A percentile compares a stretch with the other conserved stretches of the same genome.
phyloP scores from a whole-genome alignment of 2,797 vertebrate species.

The Synanceia verrucosa region DNA sequence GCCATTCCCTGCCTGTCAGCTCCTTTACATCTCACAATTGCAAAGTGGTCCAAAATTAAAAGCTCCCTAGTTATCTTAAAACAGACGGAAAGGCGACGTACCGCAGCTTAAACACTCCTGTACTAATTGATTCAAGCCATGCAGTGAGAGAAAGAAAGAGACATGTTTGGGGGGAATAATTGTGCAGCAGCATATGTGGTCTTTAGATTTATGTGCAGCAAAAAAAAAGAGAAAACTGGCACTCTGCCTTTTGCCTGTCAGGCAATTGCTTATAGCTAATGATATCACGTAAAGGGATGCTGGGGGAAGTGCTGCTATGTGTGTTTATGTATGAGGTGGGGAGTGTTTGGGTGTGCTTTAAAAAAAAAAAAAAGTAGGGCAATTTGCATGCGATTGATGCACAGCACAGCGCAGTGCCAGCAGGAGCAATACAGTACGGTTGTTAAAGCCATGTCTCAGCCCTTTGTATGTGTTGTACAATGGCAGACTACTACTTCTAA shows the following conservation, averaged over 20 bases:
- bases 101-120: conserved; percentile 42
- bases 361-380: conserved; percentile 24
- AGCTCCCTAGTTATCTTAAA: conserved; percentile 67
- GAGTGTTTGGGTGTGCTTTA: conserved; percentile 40
- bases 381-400: conserved; percentile 75
- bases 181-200: conserved; percentile 73
- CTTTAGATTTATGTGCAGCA: conserved; percentile 70
- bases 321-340: conserved; percentile 46
- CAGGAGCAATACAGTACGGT: conserved; percentile 43
- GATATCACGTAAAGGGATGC: conserved; percentile 68
- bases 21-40: conserved; percentile 55
- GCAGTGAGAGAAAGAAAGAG: conserved; percentile 26
- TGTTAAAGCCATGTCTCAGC: conserved; percentile 60
- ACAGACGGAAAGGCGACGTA: conserved; percentile 61
- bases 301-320: conserved; percentile 44
- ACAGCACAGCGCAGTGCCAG: conserved; percentile 43
- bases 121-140: conserved; percentile 68
- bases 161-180: conserved; percentile 59
- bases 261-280: conserved; percentile 76
- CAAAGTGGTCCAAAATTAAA: conserved; percentile 67
- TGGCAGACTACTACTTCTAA: conserved; percentile 18
- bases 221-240: conserved; percentile 47
- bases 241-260: conserved; percentile 70
- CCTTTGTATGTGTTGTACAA: conserved; percentile 38
- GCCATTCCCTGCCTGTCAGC: conserved; percentile 57